Base-by-base conservation (phyloP, 2,113 vertebrate genomes). In the Solea solea region DNA sequence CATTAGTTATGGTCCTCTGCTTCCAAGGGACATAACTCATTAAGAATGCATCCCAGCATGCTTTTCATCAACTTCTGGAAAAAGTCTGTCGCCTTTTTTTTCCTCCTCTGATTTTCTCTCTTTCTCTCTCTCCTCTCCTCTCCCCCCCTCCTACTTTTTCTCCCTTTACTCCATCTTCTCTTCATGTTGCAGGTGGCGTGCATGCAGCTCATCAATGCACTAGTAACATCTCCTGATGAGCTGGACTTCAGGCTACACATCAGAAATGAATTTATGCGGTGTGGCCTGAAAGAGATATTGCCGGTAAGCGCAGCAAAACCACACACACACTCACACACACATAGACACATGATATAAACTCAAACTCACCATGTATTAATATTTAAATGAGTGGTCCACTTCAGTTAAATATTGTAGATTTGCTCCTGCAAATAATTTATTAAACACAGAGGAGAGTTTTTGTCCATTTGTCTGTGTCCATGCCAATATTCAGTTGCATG, bases 141-240 rank as follows among this genome's bases (percentile, higher is more conserved):
- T 28, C 34, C 25, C 54, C 48, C 44, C 14, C 6, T 60, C 15
- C 50, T 28, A 45, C 42, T 49, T 40, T 16, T 15, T 6, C 39
- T 61, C 7, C 27, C 68, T 88, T 58, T 82, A 51, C 82, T 66
- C 21, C 82, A 69, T 61, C 48, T 89, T 34, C 92, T 52, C 57
- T 93, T 92, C 39, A 13, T 84, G 0, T 93, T 93, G 42, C 82
- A 99, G 98, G 95, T 98, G 82, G 96, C 98, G 49, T 99, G 97
- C 74, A 99, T 99, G 98, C 98, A 99, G 91, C 95, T 99, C 84
- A 99, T 99, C 93, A 99, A 99, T 90, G 98, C 98, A 64, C 95
- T 99, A 0, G 95, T 99, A 90, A 99, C 97, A 40, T 98, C 96
- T 90, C 97, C 97, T 78, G 98, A 99, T 90, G 98, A 99, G 86